These are phyloP conservation scores for Acomys russatus DNA, from an alignment of 2,797 vertebrate genomes.

Conservation along the genomic window DNA sequence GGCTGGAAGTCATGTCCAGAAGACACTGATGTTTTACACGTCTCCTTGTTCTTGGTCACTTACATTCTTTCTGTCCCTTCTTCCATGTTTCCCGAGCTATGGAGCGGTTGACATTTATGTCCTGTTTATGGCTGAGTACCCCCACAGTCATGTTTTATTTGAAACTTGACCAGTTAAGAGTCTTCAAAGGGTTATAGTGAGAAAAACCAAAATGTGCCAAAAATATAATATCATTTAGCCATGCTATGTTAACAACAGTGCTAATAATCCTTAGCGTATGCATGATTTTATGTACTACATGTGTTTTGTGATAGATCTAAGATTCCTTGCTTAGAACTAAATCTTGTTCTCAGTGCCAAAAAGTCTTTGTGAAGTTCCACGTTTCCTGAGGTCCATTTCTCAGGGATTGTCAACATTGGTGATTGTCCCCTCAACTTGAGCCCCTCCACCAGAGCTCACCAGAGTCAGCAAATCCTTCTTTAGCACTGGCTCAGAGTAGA, in stretches of 20 bases:
- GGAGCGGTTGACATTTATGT: not conserved
- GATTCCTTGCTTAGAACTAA: not conserved
- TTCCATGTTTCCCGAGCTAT: not conserved
- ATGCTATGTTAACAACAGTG: slow-evolving; percentile 24
- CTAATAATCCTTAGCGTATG: not conserved
- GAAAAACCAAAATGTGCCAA: slow-evolving; percentile 26
- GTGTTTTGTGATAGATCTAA: not conserved
- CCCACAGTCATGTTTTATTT: not conserved
- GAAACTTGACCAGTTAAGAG: not conserved
- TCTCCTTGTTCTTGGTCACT: not conserved
- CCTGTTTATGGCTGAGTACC: not conserved
- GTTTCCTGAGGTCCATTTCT: not conserved
- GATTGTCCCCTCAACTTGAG: not conserved
- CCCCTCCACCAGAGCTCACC: not conserved
- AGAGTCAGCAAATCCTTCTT: not conserved
- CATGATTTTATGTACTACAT: not conserved
- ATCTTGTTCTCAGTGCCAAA: not conserved
- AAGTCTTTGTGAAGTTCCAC: not conserved
- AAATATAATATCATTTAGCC: not conserved
- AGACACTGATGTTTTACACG: too few relatives aligned
- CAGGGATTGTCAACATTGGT: not conserved
- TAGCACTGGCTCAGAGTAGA: not conserved
- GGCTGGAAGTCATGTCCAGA: not conserved
- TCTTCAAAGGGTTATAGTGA: not conserved
- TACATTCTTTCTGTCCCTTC: not conserved